Conservation (phyloP, 2,888 invertebrate species). For the Philaethria dido region DNA sequence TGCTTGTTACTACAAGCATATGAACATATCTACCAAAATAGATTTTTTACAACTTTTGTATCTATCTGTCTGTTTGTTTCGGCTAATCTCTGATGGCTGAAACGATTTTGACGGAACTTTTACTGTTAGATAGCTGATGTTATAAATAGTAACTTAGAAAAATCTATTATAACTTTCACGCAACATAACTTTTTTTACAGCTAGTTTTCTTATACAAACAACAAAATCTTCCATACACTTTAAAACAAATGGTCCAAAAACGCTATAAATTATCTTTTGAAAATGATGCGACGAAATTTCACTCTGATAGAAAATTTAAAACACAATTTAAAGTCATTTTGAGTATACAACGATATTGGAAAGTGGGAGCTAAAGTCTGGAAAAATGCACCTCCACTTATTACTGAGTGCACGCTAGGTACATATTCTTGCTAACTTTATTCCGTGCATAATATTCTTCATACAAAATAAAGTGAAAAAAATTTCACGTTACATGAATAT, state of each 20-base stretch:
- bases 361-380: background rate
- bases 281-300: conserved; percentile 9
- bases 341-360: conserved; percentile 13
- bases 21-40: too few species aligned
- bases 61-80: too few species aligned
- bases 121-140: too few species aligned
- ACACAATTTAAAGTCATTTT: conserved; percentile 14
- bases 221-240: too few species aligned
- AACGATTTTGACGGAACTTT: too few species aligned
- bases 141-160: too few species aligned
- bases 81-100: too few species aligned
- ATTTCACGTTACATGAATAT: background rate
- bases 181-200: too few species aligned
- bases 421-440: background rate
- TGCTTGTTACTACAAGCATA: too few species aligned
- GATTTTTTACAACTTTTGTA: too few species aligned
- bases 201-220: too few species aligned
- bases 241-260: background rate
- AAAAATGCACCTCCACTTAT: background rate
- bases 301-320: background rate
- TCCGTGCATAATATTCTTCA: background rate
- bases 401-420: background rate
- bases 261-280: background rate
- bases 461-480: conserved; percentile 10
- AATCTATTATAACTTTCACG: too few species aligned